Base-by-base conservation (phyloP, 2,888 invertebrate species). In the Drosophila formosana region DNA sequence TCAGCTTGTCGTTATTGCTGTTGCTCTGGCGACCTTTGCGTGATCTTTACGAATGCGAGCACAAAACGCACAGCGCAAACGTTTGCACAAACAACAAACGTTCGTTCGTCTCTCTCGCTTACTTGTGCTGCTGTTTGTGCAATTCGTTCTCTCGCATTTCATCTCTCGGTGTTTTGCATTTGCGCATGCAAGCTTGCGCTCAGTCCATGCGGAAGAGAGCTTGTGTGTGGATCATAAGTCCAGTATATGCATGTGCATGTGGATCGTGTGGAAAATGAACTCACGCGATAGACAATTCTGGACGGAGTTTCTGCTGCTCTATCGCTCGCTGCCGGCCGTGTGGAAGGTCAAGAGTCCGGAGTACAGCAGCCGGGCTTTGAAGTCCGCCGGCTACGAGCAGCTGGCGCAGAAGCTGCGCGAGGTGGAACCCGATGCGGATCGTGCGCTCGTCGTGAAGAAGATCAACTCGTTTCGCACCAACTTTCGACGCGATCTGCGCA, bases 131-230 rank as follows among this genome's bases (percentile, higher is more conserved):
- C 46, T 32, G 18, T 2, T 18, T 18, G 18, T 18, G 18, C 18
- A 8, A 45, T 39, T 60, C 41, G 1, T 34, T 45, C 13, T 34
- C 25, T 18, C 7, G 37, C 45, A 28, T 43, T 25, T 43, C 9
- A 23, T 50, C 56, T 28, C 6, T 23, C 37, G 6, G 46, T 49
- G 41, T 43, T 58, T 56, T 66, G 46, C 52, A 64, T 75, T 79
- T 79, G 82, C 82, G 82, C 79, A 78, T 81, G 72, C 82, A 79
- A 81, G 75, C 69, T 79, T 79, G 81, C 41, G 66, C 82, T 71
- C 18, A 37, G 53, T 66, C 65, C 49, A 66, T 61, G 13, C 45
- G 25, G 58, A 49, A 51, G 66, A 69, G 72, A 69, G 23, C 69
- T 49, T 49, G 18, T 32, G 7, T 37, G 52, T 25, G 46, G 32